Evolutionary conservation across 2,113 vertebrate species (phyloP), one percentile per base, ranked within the genome.

Genomic region (Probosciger aterrimus): DNA sequence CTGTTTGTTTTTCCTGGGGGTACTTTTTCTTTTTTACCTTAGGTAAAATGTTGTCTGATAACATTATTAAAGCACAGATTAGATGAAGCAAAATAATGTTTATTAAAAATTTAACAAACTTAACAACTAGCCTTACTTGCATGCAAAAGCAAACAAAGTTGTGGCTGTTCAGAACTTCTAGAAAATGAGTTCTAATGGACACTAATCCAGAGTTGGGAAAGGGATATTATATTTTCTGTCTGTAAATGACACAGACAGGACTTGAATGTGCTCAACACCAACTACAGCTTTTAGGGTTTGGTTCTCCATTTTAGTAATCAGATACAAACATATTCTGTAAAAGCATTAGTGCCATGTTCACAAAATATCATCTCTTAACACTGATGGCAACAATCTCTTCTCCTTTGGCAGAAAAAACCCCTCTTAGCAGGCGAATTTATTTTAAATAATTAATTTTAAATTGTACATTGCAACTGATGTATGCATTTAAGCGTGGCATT

Each of bases 381-480:
- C 44, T 81, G 88, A 89, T 1, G 92, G 88, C 46, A 76, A 94
- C 82, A 67, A 35, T 62, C 41, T 59, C 25, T 76, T 76, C 47
- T 24, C 27, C 28, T 84, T 41, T 35, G 67, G 57, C 62, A 82
- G 57, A 39, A 57, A 31, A 83, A 77, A 65, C 3, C 5, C 7
- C 24, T 73, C 70, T 84, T 75, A 75, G 37, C 10, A 89, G n/a
- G 15, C 44, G 35, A 73, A 49, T 50, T 88, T 67, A 49, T 82
- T 87, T 91, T 82, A 92, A 96, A 91, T 87, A 91, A 92, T 94
- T 92, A 0, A 85, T 80, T 67, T 82, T n/a, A 22, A 69, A 33
- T 30, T 47, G 33, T 57, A 39, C 43, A 16, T 84, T 93, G 78
- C 15, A 82, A 52, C 18, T 62, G 69, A 84, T 68, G 31, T 20